phyloP scores from a whole-genome alignment of 2,888 invertebrate genomes.

The Seira sanloemensis region DNA sequence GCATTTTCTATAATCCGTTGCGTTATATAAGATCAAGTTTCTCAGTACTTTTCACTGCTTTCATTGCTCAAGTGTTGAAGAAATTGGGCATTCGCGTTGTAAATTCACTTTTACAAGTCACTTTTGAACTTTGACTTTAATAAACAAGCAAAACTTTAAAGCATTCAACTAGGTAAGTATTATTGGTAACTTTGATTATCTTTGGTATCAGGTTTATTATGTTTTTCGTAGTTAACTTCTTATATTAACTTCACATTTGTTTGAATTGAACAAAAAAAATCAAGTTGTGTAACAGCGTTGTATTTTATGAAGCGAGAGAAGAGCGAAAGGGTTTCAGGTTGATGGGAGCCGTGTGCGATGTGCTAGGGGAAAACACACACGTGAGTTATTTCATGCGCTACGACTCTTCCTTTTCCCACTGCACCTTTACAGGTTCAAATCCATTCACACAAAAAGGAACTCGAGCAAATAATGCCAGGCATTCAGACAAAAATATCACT shows the following conservation, averaged over 20 bases:
- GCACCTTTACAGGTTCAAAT: neutral
- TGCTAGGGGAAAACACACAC: constrained; percentile 30
- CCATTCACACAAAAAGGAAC: constrained; percentile 2
- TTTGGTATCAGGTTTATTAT: no score
- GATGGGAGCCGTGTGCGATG: constrained; percentile 16
- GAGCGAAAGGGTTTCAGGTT: constrained; percentile 57
- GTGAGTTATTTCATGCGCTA: constrained; percentile 60
- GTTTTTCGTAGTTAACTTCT: no score
- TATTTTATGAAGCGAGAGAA: constrained; percentile 44
- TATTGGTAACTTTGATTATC: neutral
- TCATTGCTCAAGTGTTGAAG: neutral
- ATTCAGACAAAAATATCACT: constrained; percentile 7
- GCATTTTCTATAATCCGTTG: neutral
- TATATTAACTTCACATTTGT: no score
- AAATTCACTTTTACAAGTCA: no score
- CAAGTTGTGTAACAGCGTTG: constrained; percentile 14
- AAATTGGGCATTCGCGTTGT: no score
- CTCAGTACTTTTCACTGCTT: neutral
- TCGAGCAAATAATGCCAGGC: neutral
- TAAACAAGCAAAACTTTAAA: neutral
- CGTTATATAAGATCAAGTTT: neutral
- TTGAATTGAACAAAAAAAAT: no score
- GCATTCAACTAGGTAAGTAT: no score
- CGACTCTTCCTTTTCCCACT: constrained; percentile 17
- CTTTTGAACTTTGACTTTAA: neutral